Evolutionary conservation across 2,797 vertebrate genomes (phyloP), one percentile per base, ranked within the genome.

Genomic region (Microcaecilia unicolor): DNA sequence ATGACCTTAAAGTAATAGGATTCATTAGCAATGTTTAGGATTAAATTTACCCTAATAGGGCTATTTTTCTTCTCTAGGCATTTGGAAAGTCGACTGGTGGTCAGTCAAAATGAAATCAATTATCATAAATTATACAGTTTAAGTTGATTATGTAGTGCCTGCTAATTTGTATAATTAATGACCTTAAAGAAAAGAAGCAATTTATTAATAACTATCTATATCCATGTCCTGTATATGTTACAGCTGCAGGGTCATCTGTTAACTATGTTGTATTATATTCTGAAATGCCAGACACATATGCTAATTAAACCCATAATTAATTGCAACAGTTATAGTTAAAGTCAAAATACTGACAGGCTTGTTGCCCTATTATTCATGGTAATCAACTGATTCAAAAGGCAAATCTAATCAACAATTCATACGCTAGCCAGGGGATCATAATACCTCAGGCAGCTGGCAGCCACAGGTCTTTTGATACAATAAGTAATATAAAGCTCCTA

Each of bases 21-120:
- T 89, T 83, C 86, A 79, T 88, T 88, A 97, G 89, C 93, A 92
- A 91, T 95, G 92, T 95, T 93, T 89, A 90, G 89, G 88, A 96
- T 97, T 97, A 97, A 97, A 97, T 91, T 92, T 95, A 88, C 82
- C 80, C 86, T 99, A 97, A 98, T 92, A 89, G 94, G 90, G 89
- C 90, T 84, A 98, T 97, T 95, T 92, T 89, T 97, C 93, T 97
- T 90, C 85, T 34, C 22, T 58, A 71, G 67, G 70, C 65, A 73
- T 70, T 68, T 72, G 68, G 70, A 69, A 65, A 76, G 56, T 68
- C 46, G 59, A 76, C 71, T 35, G 62, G 66, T 77, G 86, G 90
- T 92, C 91, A 89, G 84, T 89, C 89, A 93, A 91, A 93, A 90
- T 82, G 80, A 86, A 86, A 97, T 96, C 92, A 92, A 96, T 97